Percentiles rank a stretch among this genome's conserved stretches.
These are phyloP conservation scores for Corapipo altera DNA, from an alignment of 2,113 vertebrate genomes.

Conservation along the genomic window DNA sequence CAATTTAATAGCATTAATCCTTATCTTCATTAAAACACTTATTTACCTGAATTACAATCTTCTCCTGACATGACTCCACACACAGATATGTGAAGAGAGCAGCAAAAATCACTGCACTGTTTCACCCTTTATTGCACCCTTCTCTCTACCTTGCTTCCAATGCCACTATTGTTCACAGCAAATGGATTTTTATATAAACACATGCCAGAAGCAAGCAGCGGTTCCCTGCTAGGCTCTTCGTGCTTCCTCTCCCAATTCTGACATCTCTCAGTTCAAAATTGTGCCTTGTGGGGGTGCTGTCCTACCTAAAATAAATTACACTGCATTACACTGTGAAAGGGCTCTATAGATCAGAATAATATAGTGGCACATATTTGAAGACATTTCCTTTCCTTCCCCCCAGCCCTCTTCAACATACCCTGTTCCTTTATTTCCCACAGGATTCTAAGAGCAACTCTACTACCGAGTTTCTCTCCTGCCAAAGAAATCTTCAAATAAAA, in stretches of 20 bases:
- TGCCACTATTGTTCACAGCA: neutral
- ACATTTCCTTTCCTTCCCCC: neutral
- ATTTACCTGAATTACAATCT: neutral
- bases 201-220: neutral
- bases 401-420: constrained; percentile 1
- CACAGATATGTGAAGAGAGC: neutral
- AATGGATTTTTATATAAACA: neutral
- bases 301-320: constrained; percentile 41
- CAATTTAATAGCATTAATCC: neutral
- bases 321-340: neutral
- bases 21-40: neutral
- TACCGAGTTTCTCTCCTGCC: constrained; percentile 25
- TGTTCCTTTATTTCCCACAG: constrained; percentile 53
- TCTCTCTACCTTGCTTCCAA: neutral
- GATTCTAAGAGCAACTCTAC: constrained; percentile 24
- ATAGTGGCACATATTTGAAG: constrained; percentile 36
- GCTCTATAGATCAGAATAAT: constrained; percentile 38
- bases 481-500: constrained; percentile 51
- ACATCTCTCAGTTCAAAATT: constrained; percentile 12
- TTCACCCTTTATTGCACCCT: neutral
- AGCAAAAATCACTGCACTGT: neutral
- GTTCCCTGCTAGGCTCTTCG: neutral
- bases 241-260: neutral
- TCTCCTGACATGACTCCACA: neutral
- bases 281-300: constrained; percentile 75